A percentile compares a stretch with the other conserved stretches of the same genome.
Evolutionary conservation across 1,140 invertebrate genomes (phyloP).

Genomic region (Caenorhabditis elegans): WBcel235 BX284602.5:8153501-8154000

Average conservation of each 20-base stretch:
- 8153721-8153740: too few species aligned
- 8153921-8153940: too few species aligned
- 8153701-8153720: too few species aligned
- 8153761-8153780: neutral
- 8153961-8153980: neutral
- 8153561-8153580: neutral
- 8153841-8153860: neutral
- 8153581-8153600: neutral
- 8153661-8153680: neutral
- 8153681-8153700: too few species aligned
- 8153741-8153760: neutral
- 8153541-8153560: too few species aligned
- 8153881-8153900: neutral
- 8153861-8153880: neutral
- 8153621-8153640: too few species aligned
- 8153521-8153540: too few species aligned
- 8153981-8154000: constrained; percentile 10
- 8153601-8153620: neutral
- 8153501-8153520: too few species aligned
- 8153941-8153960: too few species aligned
- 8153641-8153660: neutral
- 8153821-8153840: neutral
- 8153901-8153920: too few species aligned
- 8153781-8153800: neutral
- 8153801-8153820: neutral